Conservation (phyloP, 2,888 invertebrate species). For the Rugalucina vietnamica region DNA sequence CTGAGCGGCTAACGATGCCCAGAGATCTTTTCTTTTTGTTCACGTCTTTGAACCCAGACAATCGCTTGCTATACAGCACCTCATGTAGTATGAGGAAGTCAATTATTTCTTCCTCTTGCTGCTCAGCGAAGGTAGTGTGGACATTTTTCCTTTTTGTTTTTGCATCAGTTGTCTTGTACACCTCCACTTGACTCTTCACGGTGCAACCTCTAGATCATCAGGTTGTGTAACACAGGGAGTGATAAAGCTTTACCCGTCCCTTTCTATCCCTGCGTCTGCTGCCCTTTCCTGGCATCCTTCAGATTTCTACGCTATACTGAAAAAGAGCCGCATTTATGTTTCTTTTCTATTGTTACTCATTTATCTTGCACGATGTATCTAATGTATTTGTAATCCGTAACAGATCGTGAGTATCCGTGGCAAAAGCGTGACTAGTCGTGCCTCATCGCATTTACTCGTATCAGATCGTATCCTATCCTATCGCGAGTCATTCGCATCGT, state of each 20-base stretch:
- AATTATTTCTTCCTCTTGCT: slow-evolving; percentile 15
- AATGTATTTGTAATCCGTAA: not conserved
- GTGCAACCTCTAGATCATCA: slow-evolving; percentile 3
- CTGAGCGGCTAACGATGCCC: slow-evolving; percentile 25
- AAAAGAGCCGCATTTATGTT: not conserved
- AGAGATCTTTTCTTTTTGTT: slow-evolving; percentile 23
- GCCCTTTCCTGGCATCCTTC: slow-evolving; percentile 22
- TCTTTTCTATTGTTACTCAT: too few species aligned
- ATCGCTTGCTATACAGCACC: slow-evolving; percentile 26
- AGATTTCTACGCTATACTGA: not conserved
- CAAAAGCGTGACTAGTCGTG: slow-evolving; percentile 3
- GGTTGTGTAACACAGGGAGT: slow-evolving; percentile 3
- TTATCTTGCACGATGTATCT: not conserved
- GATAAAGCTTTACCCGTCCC: slow-evolving; percentile 17
- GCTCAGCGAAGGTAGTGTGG: slow-evolving; percentile 8
- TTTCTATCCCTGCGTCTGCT: slow-evolving; percentile 13
- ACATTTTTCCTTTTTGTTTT: slow-evolving; percentile 16
- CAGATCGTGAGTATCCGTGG: slow-evolving; percentile 14
- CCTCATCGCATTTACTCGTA: not conserved
- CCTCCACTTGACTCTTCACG: not conserved
- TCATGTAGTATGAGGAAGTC: slow-evolving; percentile 14
- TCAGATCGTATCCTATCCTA: slow-evolving; percentile 12
- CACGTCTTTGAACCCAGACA: slow-evolving; percentile 23
- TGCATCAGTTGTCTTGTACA: not conserved
- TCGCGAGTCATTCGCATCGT: slow-evolving; percentile 23